Evolutionary conservation across 2,888 invertebrate species (phyloP), one percentile per base, ranked within the genome.

Genomic region (Drosophila crucigera): DNA sequence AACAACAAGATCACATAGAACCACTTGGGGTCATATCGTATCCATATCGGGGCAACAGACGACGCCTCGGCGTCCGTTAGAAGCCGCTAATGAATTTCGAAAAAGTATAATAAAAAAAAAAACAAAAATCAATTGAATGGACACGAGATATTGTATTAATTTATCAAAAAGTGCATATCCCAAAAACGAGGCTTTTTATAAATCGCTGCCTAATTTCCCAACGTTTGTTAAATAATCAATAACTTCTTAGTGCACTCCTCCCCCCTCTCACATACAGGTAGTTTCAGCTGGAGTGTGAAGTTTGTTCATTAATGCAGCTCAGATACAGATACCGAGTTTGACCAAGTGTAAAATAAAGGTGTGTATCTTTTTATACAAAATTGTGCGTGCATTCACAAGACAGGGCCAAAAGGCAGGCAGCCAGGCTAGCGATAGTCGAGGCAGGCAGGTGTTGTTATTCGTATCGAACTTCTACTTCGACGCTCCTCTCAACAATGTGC

Each of bases 121-220:
- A 4, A 10, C 19, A 28, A 19, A 84, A 87, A 81, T 90, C 87
- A 90, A 90, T 86, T 90, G 86, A 85, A 80, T 86, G 73, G 55
- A 73, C 84, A 76, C 14, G 63, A 75, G 78, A 79, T 83, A 86
- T 86, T 82, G 84, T 82, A 89, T 87, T 87, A 90, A 89, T 87
- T 87, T 87, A 87, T 87, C 87, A 87, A 87, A 56, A 56, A 90
- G 84, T 78, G 82, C 79, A 79, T 74, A 71, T 39, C 52, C 66
- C 31, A 30, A 30, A 66, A 83, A 68, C 49, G 62, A 73, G 75
- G 69, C 73, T 71, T 74, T 80, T 84, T 81, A 90, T 90, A 90
- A 87, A 87, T 90, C 86, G 90, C 80, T 86, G 90, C 89, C 87
- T 87, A 90, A 90, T 87, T 87, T 89, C 90, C 84, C 72, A 87